Evolutionary conservation across 2,797 vertebrate genomes (phyloP), one percentile per base, ranked within the genome.

Genomic region (Bovichtus diacanthus): DNA sequence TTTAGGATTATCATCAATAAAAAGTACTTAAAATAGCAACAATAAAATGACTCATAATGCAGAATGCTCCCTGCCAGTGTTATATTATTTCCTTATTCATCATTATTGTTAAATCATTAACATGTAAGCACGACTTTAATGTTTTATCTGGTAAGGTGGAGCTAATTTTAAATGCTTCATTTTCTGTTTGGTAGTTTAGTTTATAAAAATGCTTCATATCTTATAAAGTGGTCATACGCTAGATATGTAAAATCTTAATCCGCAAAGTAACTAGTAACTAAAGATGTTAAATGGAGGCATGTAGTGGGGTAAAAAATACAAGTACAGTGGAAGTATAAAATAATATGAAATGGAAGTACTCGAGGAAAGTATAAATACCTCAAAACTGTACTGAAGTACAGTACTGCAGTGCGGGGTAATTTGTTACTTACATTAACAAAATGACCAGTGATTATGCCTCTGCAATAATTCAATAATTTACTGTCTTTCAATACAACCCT

Each of bases 401-500:
- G 19, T 41, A 56, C 15, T n/a, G n/a, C 23, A 59, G 38, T 31
- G 18, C 2, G 39, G 39, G 70, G 15, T 46, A 46, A 9, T 53
- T 29, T 50, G 10, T 34, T 27, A 16, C n/a, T 41, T 47, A 21
- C 36, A 49, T 54, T 27, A 23, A 63, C 8, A 53, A 70, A 63
- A 43, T 41, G 6, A 76, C 34, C 39, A 27, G 10, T 39, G 27
- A 66, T 56, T 58, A 29, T 34, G 18, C 34, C 21, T 34, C 16
- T 8, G 38, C 27, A 65, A 51, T 55, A 44, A 66, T 44, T 84
- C 21, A 66, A 27, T 67, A 58, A 53, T 61, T 65, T 2, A 59
- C 10, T 34, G 21, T 73, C 39, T 66, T 60, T 56, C 34, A 65
- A 18, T 13, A 46, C 31, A 66, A 29, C 16, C 29, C 6, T 16